phyloP scores from a whole-genome alignment of 2,888 invertebrate species.

The Hololepta plana region DNA sequence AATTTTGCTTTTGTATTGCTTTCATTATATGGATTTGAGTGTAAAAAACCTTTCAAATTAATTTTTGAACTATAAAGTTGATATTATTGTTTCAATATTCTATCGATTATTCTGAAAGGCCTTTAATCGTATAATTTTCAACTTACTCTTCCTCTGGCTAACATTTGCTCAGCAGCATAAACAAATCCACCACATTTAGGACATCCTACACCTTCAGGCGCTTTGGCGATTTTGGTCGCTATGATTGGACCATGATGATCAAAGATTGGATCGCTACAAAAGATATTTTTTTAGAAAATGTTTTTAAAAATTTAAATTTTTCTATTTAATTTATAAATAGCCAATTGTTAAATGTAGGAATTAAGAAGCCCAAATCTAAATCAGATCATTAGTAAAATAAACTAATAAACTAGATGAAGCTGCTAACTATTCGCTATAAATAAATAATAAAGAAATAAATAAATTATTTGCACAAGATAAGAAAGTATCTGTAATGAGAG shows the following conservation, averaged over 20 bases:
- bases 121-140: neutral
- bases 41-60: neutral
- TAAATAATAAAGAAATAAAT: slow-evolving; percentile 7
- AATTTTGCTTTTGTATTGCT: slow-evolving; percentile 4
- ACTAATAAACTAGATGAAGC: slow-evolving; percentile 18
- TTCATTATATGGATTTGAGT: neutral
- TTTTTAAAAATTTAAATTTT: no score
- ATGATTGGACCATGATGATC: slow-evolving; percentile 15
- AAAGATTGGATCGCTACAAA: slow-evolving; percentile 17
- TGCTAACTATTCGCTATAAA: slow-evolving; percentile 4
- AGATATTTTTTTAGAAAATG: no score
- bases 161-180: slow-evolving; percentile 84
- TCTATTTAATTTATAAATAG: no score
- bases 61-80: neutral
- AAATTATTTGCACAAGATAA: no score
- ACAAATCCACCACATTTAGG: slow-evolving; percentile 79
- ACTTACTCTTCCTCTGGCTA: slow-evolving; percentile 76
- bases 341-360: no score
- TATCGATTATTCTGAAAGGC: neutral
- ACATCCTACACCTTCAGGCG: slow-evolving; percentile 72
- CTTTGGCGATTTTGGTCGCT: slow-evolving; percentile 55
- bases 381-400: no score
- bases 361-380: no score
- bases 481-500: slow-evolving; percentile 29
- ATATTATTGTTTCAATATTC: slow-evolving; percentile 2